Evolutionary conservation across 2,888 invertebrate species (phyloP), one percentile per base, ranked within the genome.

Genomic region (Sesia bembeciformis): DNA sequence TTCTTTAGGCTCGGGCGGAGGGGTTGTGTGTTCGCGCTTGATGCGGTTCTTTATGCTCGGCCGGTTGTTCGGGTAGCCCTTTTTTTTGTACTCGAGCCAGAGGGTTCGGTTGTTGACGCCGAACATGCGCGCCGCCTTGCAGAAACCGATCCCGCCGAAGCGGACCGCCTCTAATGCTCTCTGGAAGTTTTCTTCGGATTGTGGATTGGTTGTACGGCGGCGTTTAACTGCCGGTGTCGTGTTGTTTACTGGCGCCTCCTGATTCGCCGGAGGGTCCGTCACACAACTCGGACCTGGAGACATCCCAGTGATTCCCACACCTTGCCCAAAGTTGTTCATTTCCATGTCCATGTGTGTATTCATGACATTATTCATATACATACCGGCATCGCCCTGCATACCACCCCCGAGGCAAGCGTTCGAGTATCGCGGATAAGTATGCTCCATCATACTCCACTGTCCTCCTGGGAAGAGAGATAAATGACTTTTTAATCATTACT

Each of bases 361-460:
- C 78, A 84, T 78, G 54, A 81, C 81, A 61, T 90, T 90, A 63
- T 90, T 91, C 74, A 91, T 90, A 74, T 92, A 91, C 78, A 93
- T 90, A 66, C 89, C 81, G 49, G 90, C 90, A 66, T 92, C 85
- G 65, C 90, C 87, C 78, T 91, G 85, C 75, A 92, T 84, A 76
- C 85, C 83, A 70, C 85, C 81, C 76, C 93, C 93, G 83, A 93
- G 91, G 79, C 93, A 92, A 72, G 93, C 86, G 80, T 91, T 91
- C 78, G 92, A 90, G 90, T 93, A 94, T 80, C 94, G 93, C 78
- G 94, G 91, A 86, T 94, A 94, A 77, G 93, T 92, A 85, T 94
- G 93, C 91, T 95, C 95, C 92, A 95, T 92, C 91, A 95, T 93
- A 86, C 93, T 93, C 95, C 95, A 95, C 90, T 94, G 95, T 90